Conservation (phyloP, 53 echinoderm and acorn worm species). For the Luidia sarsii region DNA sequence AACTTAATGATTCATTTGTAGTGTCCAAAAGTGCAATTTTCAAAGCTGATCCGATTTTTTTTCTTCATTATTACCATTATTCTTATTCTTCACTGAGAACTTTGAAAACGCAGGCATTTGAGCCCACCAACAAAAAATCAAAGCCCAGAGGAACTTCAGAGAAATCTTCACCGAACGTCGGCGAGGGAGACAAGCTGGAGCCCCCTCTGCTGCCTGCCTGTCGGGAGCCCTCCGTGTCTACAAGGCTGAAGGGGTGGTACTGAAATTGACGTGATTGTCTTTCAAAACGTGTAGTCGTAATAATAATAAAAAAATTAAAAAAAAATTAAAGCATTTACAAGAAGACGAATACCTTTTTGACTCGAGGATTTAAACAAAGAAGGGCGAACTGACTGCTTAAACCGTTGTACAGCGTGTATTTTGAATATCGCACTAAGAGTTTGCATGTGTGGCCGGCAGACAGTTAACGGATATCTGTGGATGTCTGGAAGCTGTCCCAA, state of each 20-base stretch:
- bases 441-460: too few species aligned
- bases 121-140: conserved; percentile 17
- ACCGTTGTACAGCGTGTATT: conserved; percentile 75
- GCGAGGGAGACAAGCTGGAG: not conserved
- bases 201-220: not conserved
- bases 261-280: conserved; percentile 54
- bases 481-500: too few species aligned
- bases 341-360: too few species aligned
- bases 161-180: too few species aligned
- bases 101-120: conserved; percentile 11
- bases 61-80: too few species aligned
- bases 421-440: conserved; percentile 78
- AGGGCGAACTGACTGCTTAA: too few species aligned
- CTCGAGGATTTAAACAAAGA: too few species aligned
- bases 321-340: too few species aligned
- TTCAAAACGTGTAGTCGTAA: conserved; percentile 23
- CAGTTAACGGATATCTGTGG: too few species aligned
- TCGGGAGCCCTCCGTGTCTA: not conserved
- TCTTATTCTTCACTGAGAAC: conserved; percentile 12
- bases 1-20: conserved; percentile 44
- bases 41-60: conserved; percentile 25
- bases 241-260: conserved; percentile 33
- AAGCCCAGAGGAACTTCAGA: not conserved
- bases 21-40: conserved; percentile 63
- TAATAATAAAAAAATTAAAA: not conserved